These are phyloP conservation scores for Halcyon smyrnensis DNA, from an alignment of 2,797 vertebrate species.

Conservation along the genomic window DNA sequence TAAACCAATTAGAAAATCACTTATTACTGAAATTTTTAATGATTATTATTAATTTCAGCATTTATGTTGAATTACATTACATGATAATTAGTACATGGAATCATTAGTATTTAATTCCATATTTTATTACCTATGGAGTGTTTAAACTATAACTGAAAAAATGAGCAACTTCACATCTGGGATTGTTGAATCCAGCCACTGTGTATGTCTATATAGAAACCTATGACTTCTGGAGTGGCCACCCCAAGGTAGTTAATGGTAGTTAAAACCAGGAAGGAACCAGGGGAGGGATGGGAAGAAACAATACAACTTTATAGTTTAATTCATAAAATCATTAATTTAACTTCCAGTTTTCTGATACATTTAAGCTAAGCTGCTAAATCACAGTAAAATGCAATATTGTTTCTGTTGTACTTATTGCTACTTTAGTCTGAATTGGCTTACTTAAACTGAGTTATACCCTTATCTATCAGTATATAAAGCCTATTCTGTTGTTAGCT, in stretches of 20 bases:
- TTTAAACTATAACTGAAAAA: neutral
- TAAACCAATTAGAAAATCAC: neutral
- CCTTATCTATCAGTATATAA: neutral
- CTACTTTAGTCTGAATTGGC: neutral
- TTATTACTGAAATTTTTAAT: neutral
- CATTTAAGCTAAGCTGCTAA: neutral
- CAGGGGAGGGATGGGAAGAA: neutral
- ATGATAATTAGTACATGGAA: neutral
- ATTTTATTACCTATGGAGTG: neutral
- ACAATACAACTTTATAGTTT: neutral
- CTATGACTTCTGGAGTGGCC: neutral
- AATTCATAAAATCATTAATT: neutral
- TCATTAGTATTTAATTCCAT: neutral
- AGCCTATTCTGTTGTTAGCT: neutral
- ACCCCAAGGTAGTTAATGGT: neutral
- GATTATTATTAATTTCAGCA: neutral
- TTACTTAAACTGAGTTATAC: neutral
- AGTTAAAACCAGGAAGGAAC: neutral
- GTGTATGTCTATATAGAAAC: neutral
- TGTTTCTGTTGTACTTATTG: neutral
- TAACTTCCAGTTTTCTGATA: neutral
- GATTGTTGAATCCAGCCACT: neutral
- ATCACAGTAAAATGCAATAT: neutral
- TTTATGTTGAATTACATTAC: neutral
- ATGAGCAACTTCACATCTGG: neutral